Evolutionary conservation across 2,797 vertebrate genomes (phyloP).

Genomic region (Leptoclinus maculatus): DNA sequence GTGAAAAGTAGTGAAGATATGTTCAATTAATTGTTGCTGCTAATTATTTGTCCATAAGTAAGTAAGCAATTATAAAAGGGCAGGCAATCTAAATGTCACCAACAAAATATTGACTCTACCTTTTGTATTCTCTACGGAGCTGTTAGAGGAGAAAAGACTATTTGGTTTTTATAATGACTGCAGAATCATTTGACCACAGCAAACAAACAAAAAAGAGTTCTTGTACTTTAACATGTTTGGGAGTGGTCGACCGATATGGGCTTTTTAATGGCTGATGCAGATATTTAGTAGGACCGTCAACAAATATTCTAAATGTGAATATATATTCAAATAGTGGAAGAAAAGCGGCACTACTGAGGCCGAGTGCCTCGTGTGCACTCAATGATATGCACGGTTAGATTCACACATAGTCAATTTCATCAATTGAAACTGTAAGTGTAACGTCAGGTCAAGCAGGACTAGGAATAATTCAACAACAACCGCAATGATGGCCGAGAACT

Average conservation of each 20-base stretch:
- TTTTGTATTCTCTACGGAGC: not conserved
- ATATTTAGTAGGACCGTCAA: not conserved
- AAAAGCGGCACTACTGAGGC: not conserved
- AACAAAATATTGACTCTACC: not conserved
- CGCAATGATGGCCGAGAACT: not conserved
- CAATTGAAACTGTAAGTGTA: not conserved
- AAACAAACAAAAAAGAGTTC: not conserved
- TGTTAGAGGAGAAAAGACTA: not conserved
- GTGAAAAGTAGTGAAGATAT: not conserved
- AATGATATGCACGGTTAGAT: not conserved
- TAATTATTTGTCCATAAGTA: constrained; percentile 5
- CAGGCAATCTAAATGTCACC: constrained; percentile 1
- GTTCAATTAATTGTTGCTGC: not conserved
- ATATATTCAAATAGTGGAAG: not conserved
- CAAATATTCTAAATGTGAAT: not conserved
- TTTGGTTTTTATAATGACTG: not conserved
- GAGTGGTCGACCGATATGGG: not conserved
- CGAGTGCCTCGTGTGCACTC: not conserved
- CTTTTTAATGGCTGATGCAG: not conserved
- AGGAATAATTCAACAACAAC: not conserved
- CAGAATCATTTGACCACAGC: constrained; percentile 14
- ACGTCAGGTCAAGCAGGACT: not conserved
- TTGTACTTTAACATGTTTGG: constrained; percentile 2
- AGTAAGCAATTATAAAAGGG: constrained; percentile 4
- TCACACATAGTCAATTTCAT: not conserved